Conservation (phyloP, 2,888 invertebrate species). For the Trypoxylon attenuatum region DNA sequence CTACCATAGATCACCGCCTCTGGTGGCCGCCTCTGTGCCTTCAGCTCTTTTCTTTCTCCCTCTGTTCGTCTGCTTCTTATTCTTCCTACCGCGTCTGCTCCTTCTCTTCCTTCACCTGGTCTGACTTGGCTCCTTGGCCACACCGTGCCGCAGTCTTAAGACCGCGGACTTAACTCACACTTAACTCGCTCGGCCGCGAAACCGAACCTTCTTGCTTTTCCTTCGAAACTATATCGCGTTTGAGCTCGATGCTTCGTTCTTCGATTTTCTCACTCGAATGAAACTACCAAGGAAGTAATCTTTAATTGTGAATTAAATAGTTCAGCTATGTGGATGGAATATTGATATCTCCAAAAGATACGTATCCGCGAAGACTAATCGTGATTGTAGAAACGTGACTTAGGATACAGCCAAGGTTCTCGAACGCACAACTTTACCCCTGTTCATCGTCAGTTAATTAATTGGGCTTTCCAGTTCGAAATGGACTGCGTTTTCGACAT, state of each 20-base stretch:
- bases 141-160: conserved; percentile 62
- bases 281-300: too few species aligned
- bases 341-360: too few species aligned
- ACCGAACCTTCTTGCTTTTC: neutral
- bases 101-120: conserved; percentile 21
- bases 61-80: conserved; percentile 11
- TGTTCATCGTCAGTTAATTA: conserved; percentile 65
- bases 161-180: conserved; percentile 70
- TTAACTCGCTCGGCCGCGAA: conserved; percentile 56
- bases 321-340: too few species aligned
- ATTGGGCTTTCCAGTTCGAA: conserved; percentile 66
- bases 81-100: conserved; percentile 5
- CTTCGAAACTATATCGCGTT: too few species aligned
- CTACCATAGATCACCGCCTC: conserved; percentile 72
- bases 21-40: conserved; percentile 62
- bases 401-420: conserved; percentile 33
- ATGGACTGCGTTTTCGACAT: conserved; percentile 69
- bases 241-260: too few species aligned
- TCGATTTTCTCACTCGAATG: neutral
- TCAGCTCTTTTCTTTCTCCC: conserved; percentile 45
- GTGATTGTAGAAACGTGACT: conserved; percentile 8
- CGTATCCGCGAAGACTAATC: conserved; percentile 8
- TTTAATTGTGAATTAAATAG: too few species aligned
- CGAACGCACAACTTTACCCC: conserved; percentile 34
- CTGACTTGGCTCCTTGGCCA: conserved; percentile 18